Evolutionary conservation across 1,140 invertebrate species (phyloP).

Genomic region (Argopecten irradians): DNA sequence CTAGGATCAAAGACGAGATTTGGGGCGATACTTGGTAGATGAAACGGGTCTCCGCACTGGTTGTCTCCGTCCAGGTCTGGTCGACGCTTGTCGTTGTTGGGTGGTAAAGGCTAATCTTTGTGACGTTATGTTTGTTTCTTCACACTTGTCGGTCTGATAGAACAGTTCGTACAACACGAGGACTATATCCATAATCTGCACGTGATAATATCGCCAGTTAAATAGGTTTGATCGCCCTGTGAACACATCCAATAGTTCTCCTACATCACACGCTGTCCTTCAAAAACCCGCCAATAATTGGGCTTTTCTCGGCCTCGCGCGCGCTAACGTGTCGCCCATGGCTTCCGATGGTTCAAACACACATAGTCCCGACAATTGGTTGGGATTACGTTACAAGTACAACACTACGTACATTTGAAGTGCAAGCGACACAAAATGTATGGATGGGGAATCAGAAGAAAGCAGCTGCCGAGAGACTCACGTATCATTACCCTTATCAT

Average conservation of each 20-base stretch:
- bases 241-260: not conserved
- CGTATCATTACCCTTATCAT: constrained; percentile 4
- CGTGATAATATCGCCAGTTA: not conserved
- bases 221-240: constrained; percentile 14
- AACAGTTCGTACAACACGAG: not conserved
- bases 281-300: constrained; percentile 9
- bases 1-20: constrained; percentile 20
- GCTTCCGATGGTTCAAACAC: constrained; percentile 20
- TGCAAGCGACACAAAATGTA: constrained; percentile 7
- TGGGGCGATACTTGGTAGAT: not conserved
- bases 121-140: constrained; percentile 1
- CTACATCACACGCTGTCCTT: not conserved
- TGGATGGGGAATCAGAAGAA: not conserved
- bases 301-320: constrained; percentile 19
- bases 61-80: not conserved
- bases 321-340: constrained; percentile 5
- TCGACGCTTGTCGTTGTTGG: not conserved
- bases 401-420: constrained; percentile 3
- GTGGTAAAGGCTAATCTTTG: not conserved
- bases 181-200: not conserved
- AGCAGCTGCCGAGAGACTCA: not conserved
- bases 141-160: not conserved
- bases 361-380: not conserved
- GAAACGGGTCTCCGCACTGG: not conserved
- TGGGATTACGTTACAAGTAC: constrained; percentile 5